These are phyloP conservation scores for Drosophila murphyi DNA, from an alignment of 1,140 invertebrate species.

Conservation along the genomic window DNA sequence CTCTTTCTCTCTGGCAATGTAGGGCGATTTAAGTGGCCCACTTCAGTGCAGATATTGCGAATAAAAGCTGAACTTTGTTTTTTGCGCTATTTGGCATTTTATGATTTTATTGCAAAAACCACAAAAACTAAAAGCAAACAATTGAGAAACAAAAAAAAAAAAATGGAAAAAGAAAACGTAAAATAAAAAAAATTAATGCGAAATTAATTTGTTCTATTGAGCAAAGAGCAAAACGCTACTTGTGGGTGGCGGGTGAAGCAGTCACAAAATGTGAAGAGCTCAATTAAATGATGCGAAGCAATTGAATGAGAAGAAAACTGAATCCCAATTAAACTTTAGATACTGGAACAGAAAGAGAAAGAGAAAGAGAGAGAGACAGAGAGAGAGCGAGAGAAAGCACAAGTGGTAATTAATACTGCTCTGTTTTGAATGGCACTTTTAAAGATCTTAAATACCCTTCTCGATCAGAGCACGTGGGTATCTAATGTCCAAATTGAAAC, in stretches of 20 bases:
- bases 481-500: too few species aligned
- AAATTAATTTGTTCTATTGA: slow-evolving; percentile 43
- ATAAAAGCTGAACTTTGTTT: slow-evolving; percentile 40
- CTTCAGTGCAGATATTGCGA: slow-evolving; percentile 47
- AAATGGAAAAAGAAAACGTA: neutral
- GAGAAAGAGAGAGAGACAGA: neutral
- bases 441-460: too few species aligned
- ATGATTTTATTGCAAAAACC: slow-evolving; percentile 25
- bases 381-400: neutral
- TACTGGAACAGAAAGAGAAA: neutral
- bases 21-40: slow-evolving; percentile 41
- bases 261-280: neutral
- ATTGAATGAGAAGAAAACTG: slow-evolving; percentile 27
- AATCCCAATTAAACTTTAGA: slow-evolving; percentile 36
- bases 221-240: slow-evolving; percentile 9
- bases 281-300: slow-evolving; percentile 30
- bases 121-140: neutral
- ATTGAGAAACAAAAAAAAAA: neutral
- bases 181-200: slow-evolving; percentile 22
- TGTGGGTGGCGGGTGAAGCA: neutral
- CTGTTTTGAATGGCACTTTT: too few species aligned
- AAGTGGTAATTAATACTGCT: too few species aligned
- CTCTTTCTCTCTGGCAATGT: slow-evolving; percentile 10
- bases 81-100: slow-evolving; percentile 32
- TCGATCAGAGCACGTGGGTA: too few species aligned